Evolutionary conservation across 2,797 vertebrate species (phyloP).

Genomic region (Orientallactaga sibirica): DNA sequence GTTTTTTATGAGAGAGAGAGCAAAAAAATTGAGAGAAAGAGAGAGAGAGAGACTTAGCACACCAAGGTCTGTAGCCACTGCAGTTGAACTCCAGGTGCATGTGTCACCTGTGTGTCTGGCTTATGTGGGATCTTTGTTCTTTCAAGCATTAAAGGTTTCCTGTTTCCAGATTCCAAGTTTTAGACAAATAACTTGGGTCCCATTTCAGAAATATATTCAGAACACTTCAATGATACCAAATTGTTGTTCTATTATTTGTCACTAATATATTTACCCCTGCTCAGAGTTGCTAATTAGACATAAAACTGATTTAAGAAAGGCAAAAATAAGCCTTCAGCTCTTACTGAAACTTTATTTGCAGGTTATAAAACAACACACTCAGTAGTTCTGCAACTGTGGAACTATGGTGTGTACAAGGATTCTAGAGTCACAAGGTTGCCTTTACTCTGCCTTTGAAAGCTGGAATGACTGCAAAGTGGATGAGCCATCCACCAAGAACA

Average conservation of each 20-base stretch:
- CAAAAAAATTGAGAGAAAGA: no score
- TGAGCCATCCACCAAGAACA: background rate
- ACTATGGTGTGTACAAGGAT: background rate
- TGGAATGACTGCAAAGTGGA: background rate
- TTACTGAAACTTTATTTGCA: slow-evolving; percentile 34
- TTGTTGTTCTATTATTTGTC: background rate
- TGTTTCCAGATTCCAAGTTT: slow-evolving; percentile 5
- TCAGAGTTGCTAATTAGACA: background rate
- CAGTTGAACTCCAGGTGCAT: no score
- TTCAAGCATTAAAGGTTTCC: background rate
- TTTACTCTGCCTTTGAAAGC: background rate
- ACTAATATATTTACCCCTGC: background rate
- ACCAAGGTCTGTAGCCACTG: no score
- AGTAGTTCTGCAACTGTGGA: background rate
- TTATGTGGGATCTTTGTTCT: background rate
- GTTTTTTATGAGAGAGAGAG: no score
- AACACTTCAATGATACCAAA: background rate
- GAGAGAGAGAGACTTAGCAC: no score
- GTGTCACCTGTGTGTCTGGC: background rate
- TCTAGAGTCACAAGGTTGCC: background rate
- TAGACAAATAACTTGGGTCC: background rate
- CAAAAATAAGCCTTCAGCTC: slow-evolving; percentile 15
- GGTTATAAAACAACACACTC: background rate
- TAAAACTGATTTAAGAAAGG: slow-evolving; percentile 18
- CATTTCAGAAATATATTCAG: slow-evolving; percentile 25